Evolutionary conservation across 2,113 vertebrate genomes (phyloP).

Genomic region (Saimiri boliviensis): DNA sequence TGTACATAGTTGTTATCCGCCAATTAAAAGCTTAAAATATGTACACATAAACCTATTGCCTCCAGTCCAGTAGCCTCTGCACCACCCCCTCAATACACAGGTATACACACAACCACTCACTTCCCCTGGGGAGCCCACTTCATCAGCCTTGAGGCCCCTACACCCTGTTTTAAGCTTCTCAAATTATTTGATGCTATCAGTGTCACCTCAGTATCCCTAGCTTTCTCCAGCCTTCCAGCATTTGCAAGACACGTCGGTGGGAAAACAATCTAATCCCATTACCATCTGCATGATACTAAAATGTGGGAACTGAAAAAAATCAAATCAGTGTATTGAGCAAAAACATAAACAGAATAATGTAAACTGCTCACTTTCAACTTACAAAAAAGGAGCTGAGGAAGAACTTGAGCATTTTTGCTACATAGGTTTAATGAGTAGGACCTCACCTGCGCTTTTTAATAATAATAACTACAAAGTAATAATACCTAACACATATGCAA

Average conservation of each 20-base stretch:
- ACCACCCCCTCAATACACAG: background rate
- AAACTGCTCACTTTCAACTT: slow-evolving; percentile 37
- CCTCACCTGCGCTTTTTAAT: background rate
- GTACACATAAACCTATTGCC: background rate
- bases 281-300: slow-evolving; percentile 28
- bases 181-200: background rate
- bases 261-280: slow-evolving; percentile 44
- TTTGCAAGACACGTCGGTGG: slow-evolving; percentile 3
- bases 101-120: background rate
- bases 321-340: slow-evolving; percentile 40
- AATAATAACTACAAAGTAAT: slow-evolving; percentile 32
- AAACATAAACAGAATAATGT: slow-evolving; percentile 24
- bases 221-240: background rate
- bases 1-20: background rate
- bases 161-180: background rate
- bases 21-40: slow-evolving; percentile 5
- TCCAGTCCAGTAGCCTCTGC: background rate
- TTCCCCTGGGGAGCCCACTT: background rate
- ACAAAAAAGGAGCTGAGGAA: background rate
- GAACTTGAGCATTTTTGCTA: slow-evolving; percentile 29
- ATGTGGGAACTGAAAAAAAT: slow-evolving; percentile 32
- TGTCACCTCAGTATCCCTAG: background rate
- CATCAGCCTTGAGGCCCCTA: background rate
- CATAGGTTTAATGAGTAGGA: background rate
- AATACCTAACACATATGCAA: background rate